Evolutionary conservation across 1,140 invertebrate genomes (phyloP).

Genomic region (Philotrypesis tridentata): DNA sequence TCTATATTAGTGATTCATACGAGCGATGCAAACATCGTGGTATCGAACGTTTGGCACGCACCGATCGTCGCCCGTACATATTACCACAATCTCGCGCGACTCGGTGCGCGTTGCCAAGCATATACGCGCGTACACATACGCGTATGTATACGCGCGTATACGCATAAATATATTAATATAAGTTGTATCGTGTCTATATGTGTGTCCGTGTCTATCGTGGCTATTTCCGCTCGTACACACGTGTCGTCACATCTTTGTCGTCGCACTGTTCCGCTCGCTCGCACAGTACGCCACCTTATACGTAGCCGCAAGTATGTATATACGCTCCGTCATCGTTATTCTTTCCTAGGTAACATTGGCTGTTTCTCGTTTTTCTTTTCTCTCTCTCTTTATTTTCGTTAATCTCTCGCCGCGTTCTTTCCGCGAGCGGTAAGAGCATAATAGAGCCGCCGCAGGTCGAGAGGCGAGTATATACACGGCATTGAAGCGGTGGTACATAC

Average conservation of each 20-base stretch:
- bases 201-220: background rate
- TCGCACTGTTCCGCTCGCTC: background rate
- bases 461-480: background rate
- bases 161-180: background rate
- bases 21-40: slow-evolving; percentile 27
- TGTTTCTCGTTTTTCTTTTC: no score
- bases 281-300: no score
- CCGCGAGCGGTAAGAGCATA: background rate
- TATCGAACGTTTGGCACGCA: slow-evolving; percentile 46
- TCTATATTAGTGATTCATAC: slow-evolving; percentile 31
- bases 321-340: no score
- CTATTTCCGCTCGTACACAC: background rate
- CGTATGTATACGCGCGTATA: no score
- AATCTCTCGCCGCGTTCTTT: background rate
- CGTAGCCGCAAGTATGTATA: no score
- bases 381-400: no score
- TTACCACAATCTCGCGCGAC: no score
- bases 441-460: background rate
- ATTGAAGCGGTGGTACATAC: background rate
- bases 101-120: background rate
- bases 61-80: no score
- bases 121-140: no score
- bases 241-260: background rate
- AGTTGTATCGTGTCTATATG: background rate
- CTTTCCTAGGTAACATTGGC: no score